Percentiles rank a stretch among this genome's conserved stretches.
These are phyloP conservation scores for Apis florea DNA, from an alignment of 1,140 invertebrate genomes.

Conservation along the genomic window DNA sequence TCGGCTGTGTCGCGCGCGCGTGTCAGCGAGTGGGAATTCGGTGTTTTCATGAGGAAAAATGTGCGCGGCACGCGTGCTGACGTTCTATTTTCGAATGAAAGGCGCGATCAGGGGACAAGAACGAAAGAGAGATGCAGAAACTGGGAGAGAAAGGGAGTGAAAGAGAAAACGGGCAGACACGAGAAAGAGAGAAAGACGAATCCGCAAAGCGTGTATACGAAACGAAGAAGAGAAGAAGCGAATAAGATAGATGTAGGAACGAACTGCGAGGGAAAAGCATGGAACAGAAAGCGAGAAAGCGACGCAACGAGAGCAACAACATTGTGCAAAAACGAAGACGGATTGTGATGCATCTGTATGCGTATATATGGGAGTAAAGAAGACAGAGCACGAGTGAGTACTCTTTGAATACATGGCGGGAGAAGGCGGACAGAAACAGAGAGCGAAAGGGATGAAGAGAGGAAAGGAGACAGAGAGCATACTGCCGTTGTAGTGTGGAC, in stretches of 20 bases:
- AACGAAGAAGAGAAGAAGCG: conserved; percentile 32
- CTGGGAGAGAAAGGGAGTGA: conserved; percentile 29
- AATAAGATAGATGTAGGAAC: conserved; percentile 42
- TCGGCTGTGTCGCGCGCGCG: conserved; percentile 46
- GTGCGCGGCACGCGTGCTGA: conserved; percentile 71
- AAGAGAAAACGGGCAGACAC: conserved; percentile 16
- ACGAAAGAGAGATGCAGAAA: conserved; percentile 56
- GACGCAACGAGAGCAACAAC: conserved; percentile 41
- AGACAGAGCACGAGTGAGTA: conserved; percentile 16
- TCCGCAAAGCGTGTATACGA: conserved; percentile 13
- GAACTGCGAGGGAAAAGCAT: conserved; percentile 36
- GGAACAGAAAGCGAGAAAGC: conserved; percentile 41
- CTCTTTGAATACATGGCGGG: conserved; percentile 32
- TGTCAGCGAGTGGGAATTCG: conserved; percentile 67
- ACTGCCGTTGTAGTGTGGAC: conserved; percentile 42
- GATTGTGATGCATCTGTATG: conserved; percentile 32
- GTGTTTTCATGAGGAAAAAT: conserved; percentile 75
- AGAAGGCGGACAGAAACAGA: conserved; percentile 37
- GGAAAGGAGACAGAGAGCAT: conserved; percentile 25
- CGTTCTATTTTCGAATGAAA: conserved; percentile 78
- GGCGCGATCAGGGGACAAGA: conserved; percentile 71
- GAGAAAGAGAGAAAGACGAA: conserved; percentile 25
- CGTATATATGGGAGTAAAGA: conserved; percentile 8
- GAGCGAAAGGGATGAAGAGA: conserved; percentile 24
- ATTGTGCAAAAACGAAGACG: conserved; percentile 45